phyloP scores from a whole-genome alignment of 2,888 invertebrate species.

The Polylopha cassiicola region DNA sequence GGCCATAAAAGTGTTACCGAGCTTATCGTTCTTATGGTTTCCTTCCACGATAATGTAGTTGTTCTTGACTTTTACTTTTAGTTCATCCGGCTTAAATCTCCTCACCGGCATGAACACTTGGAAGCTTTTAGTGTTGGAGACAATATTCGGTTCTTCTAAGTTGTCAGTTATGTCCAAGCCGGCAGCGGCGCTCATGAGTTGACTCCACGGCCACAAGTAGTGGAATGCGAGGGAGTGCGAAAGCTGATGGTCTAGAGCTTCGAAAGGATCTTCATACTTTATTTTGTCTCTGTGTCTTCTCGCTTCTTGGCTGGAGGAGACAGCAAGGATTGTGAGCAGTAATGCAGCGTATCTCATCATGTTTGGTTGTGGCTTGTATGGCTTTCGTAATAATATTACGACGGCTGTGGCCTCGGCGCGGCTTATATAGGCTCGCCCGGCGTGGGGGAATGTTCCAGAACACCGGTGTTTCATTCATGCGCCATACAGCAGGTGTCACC shows the following conservation, averaged over 20 bases:
- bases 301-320: conserved; percentile 40
- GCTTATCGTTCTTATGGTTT: conserved; percentile 49
- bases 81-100: conserved; percentile 59
- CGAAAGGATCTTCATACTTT: conserved; percentile 53
- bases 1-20: conserved; percentile 47
- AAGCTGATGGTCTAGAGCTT: conserved; percentile 54
- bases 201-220: conserved; percentile 68
- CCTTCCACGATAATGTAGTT: conserved; percentile 62
- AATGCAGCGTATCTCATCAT: conserved; percentile 50
- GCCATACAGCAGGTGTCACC: conserved; percentile 52
- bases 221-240: conserved; percentile 57
- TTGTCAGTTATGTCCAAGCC: conserved; percentile 49
- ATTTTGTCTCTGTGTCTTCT: conserved; percentile 32
- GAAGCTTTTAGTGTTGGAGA: conserved; percentile 52
- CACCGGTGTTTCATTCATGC: conserved; percentile 54
- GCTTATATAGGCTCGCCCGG: conserved; percentile 62
- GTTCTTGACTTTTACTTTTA: conserved; percentile 63
- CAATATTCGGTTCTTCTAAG: conserved; percentile 57
- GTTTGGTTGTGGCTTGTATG: conserved; percentile 26
- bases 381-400: conserved; percentile 43
- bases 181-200: conserved; percentile 56
- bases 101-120: conserved; percentile 56
- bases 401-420: conserved; percentile 32
- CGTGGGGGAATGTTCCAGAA: conserved; percentile 61
- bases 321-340: conserved; percentile 41